Percentiles rank a stretch among this genome's conserved stretches.
phyloP scores from a whole-genome alignment of 2,113 vertebrate species.

The Sebastes fasciatus region DNA sequence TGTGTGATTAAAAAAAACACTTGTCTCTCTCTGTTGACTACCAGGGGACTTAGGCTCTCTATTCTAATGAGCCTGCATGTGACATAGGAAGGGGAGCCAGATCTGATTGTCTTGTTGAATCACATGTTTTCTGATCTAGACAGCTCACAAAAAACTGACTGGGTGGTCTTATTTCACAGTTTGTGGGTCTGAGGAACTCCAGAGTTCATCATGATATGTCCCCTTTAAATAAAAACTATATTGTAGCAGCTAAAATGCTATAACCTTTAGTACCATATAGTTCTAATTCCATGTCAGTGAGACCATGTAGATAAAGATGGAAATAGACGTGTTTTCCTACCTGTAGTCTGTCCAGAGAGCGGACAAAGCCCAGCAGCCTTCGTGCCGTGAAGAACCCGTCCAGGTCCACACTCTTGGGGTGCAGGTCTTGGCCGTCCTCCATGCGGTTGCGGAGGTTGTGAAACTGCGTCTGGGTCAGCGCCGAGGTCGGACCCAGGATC shows the following conservation, averaged over 20 bases:
- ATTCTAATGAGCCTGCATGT: too few relatives aligned
- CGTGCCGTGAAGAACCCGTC: slow-evolving; percentile 89
- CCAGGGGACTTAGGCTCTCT: too few relatives aligned
- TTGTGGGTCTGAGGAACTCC: too few relatives aligned
- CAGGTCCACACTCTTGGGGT: slow-evolving; percentile 91
- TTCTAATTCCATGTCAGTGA: background rate
- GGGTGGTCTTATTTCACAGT: too few relatives aligned
- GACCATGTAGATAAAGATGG: too few relatives aligned
- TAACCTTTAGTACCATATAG: background rate
- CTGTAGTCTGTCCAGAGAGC: slow-evolving; percentile 89
- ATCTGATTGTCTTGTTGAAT: too few relatives aligned
- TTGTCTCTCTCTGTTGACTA: too few relatives aligned
- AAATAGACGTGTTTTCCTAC: slow-evolving; percentile 21
- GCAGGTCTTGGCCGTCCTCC: slow-evolving; percentile 87
- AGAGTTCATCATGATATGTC: too few relatives aligned
- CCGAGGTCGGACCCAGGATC: slow-evolving; percentile 90
- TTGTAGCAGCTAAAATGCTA: background rate
- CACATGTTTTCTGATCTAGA: too few relatives aligned
- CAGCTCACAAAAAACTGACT: too few relatives aligned
- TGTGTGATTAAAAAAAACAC: too few relatives aligned
- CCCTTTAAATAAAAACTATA: background rate
- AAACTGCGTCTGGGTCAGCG: slow-evolving; percentile 91
- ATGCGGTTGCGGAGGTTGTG: slow-evolving; percentile 90
- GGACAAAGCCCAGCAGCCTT: slow-evolving; percentile 89
- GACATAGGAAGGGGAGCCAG: too few relatives aligned